phyloP scores from a whole-genome alignment of 2,113 vertebrate species.

The Tachuris rubrigastra region DNA sequence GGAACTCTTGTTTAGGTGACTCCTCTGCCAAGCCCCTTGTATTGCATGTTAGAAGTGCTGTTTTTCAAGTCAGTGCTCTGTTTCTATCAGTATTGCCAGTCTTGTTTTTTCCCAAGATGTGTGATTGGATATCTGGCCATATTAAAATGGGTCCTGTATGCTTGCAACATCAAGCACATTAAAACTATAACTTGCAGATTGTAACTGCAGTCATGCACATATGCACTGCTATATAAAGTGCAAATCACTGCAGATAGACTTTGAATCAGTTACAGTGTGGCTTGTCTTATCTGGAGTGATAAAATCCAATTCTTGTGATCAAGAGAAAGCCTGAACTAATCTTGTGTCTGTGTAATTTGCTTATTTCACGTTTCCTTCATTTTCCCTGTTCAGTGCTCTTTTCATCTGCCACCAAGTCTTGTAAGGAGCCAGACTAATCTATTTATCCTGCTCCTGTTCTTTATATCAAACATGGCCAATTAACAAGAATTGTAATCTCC shows the following conservation, averaged over 20 bases:
- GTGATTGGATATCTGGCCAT: not conserved
- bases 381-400: conserved; percentile 1
- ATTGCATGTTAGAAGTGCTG: not conserved
- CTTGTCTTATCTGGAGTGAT: conserved; percentile 7
- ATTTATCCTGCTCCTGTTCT: conserved; percentile 37
- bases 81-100: not conserved
- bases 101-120: not conserved
- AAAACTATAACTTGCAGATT: not conserved
- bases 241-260: not conserved
- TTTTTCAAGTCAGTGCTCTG: not conserved
- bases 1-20: not conserved
- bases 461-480: not conserved
- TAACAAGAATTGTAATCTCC: not conserved
- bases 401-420: conserved; percentile 5
- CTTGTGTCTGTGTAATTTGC: conserved; percentile 36
- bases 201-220: not conserved
- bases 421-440: not conserved
- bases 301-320: conserved; percentile 36
- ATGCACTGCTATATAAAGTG: not conserved
- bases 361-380: conserved; percentile 40
- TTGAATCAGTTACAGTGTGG: not conserved
- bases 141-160: not conserved
- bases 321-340: conserved; percentile 34
- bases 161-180: not conserved
- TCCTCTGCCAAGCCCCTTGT: not conserved